Evolutionary conservation across 2,113 vertebrate species (phyloP).

Genomic region (Syngnathus scovelli): DNA sequence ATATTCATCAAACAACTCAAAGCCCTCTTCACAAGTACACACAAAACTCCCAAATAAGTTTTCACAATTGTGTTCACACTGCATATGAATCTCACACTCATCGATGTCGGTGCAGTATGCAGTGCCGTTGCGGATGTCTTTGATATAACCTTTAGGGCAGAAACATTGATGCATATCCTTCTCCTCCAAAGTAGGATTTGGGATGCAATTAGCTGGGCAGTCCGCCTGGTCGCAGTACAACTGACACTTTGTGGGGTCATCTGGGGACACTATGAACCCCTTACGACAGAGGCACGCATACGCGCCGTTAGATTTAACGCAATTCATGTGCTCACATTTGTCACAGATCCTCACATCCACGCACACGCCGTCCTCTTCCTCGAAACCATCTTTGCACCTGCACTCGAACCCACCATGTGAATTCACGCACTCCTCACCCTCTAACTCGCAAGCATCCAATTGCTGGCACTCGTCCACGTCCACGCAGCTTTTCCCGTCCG

Average conservation of each 20-base stretch:
- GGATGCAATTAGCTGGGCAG: conserved; percentile 10
- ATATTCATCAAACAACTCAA: accelerated
- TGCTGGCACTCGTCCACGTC: conserved; percentile 41
- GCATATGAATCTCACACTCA: neutral
- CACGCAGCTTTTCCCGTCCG: conserved; percentile 14
- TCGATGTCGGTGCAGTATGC: conserved; percentile 34
- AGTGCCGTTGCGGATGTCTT: accelerated
- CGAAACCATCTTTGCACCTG: conserved; percentile 18
- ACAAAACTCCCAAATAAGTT: conserved; percentile 16
- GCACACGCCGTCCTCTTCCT: conserved; percentile 10
- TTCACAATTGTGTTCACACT: conserved; percentile 35
- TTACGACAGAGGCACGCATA: conserved; percentile 9
- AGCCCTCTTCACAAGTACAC: conserved; percentile 35
- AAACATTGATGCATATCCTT: neutral
- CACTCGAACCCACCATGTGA: conserved; percentile 2
- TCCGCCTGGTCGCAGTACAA: conserved; percentile 9
- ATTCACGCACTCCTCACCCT: conserved; percentile 25
- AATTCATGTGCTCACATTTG: conserved; percentile 37
- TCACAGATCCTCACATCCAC: conserved; percentile 9
- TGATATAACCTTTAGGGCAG: conserved; percentile 39
- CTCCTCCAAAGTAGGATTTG: accelerated
- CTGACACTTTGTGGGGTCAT: conserved; percentile 33
- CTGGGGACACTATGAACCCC: conserved; percentile 22
- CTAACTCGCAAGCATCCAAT: conserved; percentile 1
- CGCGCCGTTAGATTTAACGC: neutral